Percentiles rank a stretch among this genome's conserved stretches.
Evolutionary conservation across 2,113 vertebrate genomes (phyloP).

Genomic region (Piliocolobus tephrosceles): DNA sequence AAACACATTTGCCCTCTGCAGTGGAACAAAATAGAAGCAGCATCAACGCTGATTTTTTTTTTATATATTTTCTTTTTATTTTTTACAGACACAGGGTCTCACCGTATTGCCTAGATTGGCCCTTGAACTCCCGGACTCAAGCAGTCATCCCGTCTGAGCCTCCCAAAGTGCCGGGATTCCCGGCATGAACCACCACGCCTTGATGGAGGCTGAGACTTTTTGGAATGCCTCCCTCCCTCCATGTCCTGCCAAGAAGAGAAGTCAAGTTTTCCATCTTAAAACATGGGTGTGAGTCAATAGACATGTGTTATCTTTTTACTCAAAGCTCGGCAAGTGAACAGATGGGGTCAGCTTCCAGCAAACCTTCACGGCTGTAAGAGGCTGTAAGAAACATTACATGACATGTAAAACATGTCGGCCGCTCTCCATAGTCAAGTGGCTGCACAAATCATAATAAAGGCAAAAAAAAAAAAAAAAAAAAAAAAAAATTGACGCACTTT

Average conservation of each 20-base stretch:
- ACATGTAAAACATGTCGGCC: no score
- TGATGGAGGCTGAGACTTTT: no score
- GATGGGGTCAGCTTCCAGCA: rapidly evolving
- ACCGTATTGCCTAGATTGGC: no score
- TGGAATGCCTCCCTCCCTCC: background rate
- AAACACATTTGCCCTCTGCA: rapidly evolving
- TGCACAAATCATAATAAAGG: rapidly evolving
- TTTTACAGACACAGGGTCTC: no score
- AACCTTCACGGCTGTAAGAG: rapidly evolving
- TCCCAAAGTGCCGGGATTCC: no score
- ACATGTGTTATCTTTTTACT: rapidly evolving
- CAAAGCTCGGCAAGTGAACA: rapidly evolving
- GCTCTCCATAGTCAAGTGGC: background rate
- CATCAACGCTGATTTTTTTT: background rate
- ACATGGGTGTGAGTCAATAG: background rate
- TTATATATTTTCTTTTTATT: no score
- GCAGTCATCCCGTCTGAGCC: no score
- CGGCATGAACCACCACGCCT: rapidly evolving
- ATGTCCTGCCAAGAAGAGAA: background rate
- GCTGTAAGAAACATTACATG: no score
- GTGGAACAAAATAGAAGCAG: background rate
- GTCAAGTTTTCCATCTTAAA: background rate
- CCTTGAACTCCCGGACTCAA: no score
- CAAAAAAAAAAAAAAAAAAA: no score
- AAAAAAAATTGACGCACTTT: background rate